Evolutionary conservation across 1,140 invertebrate species (phyloP), one percentile per base, ranked within the genome.

Genomic region (Centruroides sculpturatus): DNA sequence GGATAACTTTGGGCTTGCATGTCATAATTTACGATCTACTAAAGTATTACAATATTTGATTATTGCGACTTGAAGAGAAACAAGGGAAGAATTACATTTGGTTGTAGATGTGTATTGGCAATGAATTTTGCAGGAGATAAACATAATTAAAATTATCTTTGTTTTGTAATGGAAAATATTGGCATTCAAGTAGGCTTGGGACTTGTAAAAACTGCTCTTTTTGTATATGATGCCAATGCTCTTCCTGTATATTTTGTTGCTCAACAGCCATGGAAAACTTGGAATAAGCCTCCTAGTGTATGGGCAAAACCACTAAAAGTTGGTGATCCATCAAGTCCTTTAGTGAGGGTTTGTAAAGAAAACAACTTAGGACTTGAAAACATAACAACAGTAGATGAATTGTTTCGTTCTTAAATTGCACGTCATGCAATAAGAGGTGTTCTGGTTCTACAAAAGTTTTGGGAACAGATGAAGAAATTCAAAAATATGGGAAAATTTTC

Each of bases 401-500:
- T 95, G 74, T 82, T 97, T 64, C 78, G 82, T 9, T 86, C 85
- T 73, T 84, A 89, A 23, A 79, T 81, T 5, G 80, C 82, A 61
- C 79, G 81, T 55, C 86, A 91, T 74, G 78, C 0, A 77, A 83
- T 8, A 85, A 84, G 67, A 80, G 76, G 47, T 95, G 90, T 69
- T 78, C 98, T 36, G 96, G 96, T 10, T 94, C 91, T 0, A 78
- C 96, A 54, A 82, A 93, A 67, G 85, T 98, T 56, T 77, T 97
- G 5, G 84, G 84, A 55, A 93, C 96, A 72, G 91, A 95, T 71
- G 91, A 98, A 69, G 94, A 98, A 73, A 73, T 83, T 2, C 92
- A 98, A 72, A 82, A 86, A 1, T 94, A 96, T 75, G 95, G 95
- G 53, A 82, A 89, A 70, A 80, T 96, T 34, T 98, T 99, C 70